A percentile compares a stretch with the other conserved stretches of the same genome.
Evolutionary conservation across 2,113 vertebrate genomes (phyloP).

Genomic region (Heloderma charlesbogerti): DNA sequence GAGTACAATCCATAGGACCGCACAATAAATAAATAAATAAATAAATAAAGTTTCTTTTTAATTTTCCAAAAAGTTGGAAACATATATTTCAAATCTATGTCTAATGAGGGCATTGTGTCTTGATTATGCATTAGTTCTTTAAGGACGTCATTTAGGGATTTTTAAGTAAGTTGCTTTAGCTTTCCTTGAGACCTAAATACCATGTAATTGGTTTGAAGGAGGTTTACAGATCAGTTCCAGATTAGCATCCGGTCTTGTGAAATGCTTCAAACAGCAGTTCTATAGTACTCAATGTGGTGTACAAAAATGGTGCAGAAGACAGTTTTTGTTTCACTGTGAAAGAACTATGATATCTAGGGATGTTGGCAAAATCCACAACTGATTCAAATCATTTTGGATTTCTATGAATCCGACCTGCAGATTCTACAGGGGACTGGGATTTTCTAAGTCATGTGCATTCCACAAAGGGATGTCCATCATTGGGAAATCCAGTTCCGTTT

Average conservation of each 20-base stretch:
- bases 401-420: no score
- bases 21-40: no score
- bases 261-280: background rate
- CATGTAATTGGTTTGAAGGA: constrained; percentile 61
- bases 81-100: no score
- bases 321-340: background rate
- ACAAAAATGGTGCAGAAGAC: background rate
- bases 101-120: background rate
- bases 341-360: background rate
- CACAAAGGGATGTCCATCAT: no score
- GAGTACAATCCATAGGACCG: no score
- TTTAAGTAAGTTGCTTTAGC: constrained; percentile 31
- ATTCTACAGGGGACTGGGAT: no score
- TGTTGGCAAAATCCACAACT: no score
- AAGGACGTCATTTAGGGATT: accelerated
- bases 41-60: no score
- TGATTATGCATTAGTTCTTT: background rate
- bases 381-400: no score
- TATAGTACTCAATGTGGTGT: background rate
- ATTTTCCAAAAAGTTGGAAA: background rate
- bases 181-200: constrained; percentile 25
- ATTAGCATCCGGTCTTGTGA: background rate
- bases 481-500: no score
- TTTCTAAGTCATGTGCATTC: no score
- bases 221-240: background rate